Base-by-base conservation (phyloP, 2,113 vertebrate genomes). In the Scatophagus argus region DNA sequence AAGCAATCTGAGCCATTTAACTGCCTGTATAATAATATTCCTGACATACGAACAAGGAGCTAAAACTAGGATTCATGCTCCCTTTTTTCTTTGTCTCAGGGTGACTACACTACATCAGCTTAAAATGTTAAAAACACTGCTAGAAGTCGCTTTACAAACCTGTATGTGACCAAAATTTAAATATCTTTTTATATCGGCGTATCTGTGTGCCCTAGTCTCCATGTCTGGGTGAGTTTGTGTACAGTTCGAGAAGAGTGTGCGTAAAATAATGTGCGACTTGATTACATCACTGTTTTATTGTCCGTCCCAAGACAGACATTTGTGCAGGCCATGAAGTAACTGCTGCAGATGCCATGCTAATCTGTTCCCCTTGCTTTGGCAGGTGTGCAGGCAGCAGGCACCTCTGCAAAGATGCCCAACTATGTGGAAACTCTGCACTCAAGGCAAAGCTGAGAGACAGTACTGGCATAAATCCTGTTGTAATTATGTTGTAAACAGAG, bases 301-400 rank as follows among this genome's bases (percentile, higher is more conserved):
- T 76, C 55, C 3, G n/a, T 93, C 90, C 89, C 90, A 72, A 79
- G 82, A 89, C 77, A 73, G 51, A 82, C 83, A 81, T 91, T 88
- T 86, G 69, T 16, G 23, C 79, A 80, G 69, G 41, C 77, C 52
- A 49, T 89, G 83, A 77, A 69, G 74, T 88, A 87, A 87, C 72
- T 80, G 77, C 85, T 87, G 85, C 89, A 89, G 89, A 91, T 90
- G 92, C 80, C 88, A 27, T 47, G 61, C 67, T 92, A 90, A 93
- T 91, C 89, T 87, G 90, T 84, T 88, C 60, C 58, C 62, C 77
- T 83, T 85, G 72, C 83, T 89, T 86, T 88, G 88, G 86, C 90
- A 93, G 88, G 88, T 93, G 91, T 88, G 81, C 36, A 41, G 74
- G 82, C 85, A 91, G 84, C 83, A 76, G 77, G 83, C 77, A 71